Conservation (phyloP, 2,113 vertebrate species). For the Aplodontia rufa region DNA sequence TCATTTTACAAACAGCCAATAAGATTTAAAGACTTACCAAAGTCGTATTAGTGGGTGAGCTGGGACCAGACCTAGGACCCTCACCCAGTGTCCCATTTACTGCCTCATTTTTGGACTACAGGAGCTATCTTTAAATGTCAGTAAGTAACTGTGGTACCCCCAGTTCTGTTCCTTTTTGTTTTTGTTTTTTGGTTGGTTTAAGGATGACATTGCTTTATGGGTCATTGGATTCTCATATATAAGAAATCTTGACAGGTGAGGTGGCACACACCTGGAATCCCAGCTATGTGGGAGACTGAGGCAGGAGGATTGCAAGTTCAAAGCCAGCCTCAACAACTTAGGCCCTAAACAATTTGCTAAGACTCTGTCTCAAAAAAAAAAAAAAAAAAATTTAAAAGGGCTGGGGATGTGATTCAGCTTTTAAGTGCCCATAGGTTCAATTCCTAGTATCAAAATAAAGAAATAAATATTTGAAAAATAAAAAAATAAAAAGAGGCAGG, state of each 20-base stretch:
- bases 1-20: not conserved
- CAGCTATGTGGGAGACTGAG: no score
- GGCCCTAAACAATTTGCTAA: no score
- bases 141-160: not conserved
- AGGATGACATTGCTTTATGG: not conserved
- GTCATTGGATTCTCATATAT: conserved; percentile 21
- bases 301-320: no score
- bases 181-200: not conserved
- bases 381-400: no score
- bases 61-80: not conserved
- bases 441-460: no score
- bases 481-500: no score
- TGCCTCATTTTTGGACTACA: not conserved
- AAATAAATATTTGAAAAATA: no score
- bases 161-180: not conserved
- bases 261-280: no score
- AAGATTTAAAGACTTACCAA: not conserved
- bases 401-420: no score
- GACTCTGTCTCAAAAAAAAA: no score
- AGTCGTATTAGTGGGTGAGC: not conserved
- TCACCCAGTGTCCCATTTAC: not conserved
- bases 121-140: not conserved
- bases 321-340: no score
- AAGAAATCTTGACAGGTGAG: not conserved
- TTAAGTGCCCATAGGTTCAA: no score